Base-by-base conservation (phyloP, 1,140 invertebrate species). In the Sesamia nonagrioides region DNA sequence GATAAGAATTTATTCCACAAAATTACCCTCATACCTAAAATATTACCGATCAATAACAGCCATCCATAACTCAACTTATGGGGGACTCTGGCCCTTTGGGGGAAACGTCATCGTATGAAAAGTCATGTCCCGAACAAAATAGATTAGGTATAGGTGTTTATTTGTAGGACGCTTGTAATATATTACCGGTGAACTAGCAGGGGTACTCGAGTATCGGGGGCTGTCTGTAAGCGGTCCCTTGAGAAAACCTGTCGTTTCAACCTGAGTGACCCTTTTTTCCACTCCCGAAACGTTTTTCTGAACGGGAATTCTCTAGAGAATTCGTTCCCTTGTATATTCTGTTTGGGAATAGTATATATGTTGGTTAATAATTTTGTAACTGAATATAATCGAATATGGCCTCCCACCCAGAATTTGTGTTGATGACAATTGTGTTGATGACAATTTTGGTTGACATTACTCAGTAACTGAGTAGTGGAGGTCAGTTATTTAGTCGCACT, bases 1-100 rank as follows among this genome's bases (percentile, higher is more conserved):
- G 58, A 75, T 75, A 61, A 63, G 40, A 61, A 61, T 63, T 58
- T 58, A 75, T 75, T 75, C 56, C 73, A 8, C 40, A 17, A 75
- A 58, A 75, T 75, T 75, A 63, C 58, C 58, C 17, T 21, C 73
- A 21, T 50, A 17, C 2, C 6, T 54, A 15, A 75, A 75, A 75
- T 75, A 50, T 75, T 50, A n/a, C 21, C 73, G 35, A 75, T 73
- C 71, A 73, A 58, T 73, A 73, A 56, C 69, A 56, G 27, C 6
- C 69, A 73, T 73, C 27, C n/a, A 73, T 56, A 56, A 73, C 71
- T 58, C 15, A 5, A 18, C 17, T 15, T 18, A 52, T 37, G 33
- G 69, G 69, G 33, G 17, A 42, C 37, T 37, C 6, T 33, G 33
- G 11, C 61, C 61, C 61, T 66, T 42, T 66, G 61, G 50, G 35